Conservation (phyloP, 2,888 invertebrate genomes). For the Pristionchus mayeri region DNA sequence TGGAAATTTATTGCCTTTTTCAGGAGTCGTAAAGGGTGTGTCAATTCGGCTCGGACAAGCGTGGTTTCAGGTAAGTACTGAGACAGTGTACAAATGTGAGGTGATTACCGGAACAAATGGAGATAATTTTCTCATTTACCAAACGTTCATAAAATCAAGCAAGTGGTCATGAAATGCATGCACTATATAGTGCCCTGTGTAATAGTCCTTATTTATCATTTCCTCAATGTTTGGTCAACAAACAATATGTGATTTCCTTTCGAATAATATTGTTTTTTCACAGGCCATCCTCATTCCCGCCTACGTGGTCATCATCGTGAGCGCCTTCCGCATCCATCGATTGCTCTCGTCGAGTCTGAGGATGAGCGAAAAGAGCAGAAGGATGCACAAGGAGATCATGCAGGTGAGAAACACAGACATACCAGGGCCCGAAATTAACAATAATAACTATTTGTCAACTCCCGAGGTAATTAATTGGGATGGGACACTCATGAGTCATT, state of each 20-base stretch:
- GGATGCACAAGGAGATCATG: conserved; percentile 8
- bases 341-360: background rate
- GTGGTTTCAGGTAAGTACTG: background rate
- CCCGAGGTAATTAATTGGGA: too few relatives aligned
- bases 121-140: too few relatives aligned
- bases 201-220: background rate
- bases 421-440: background rate
- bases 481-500: too few relatives aligned
- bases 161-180: background rate
- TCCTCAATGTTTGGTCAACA: background rate
- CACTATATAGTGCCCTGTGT: background rate
- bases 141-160: too few relatives aligned
- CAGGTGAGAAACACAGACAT: background rate
- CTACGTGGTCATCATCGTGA: background rate
- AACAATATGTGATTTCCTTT: background rate
- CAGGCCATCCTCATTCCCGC: background rate
- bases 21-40: background rate
- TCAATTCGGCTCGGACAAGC: background rate
- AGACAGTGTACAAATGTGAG: too few relatives aligned
- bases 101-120: too few relatives aligned
- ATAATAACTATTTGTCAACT: too few relatives aligned
- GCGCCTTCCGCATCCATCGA: background rate
- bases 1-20: too few relatives aligned
- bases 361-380: conserved; percentile 6
- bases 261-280: background rate